Evolutionary conservation across 2,797 vertebrate genomes (phyloP).

Genomic region (Amphiprion clarkii): DNA sequence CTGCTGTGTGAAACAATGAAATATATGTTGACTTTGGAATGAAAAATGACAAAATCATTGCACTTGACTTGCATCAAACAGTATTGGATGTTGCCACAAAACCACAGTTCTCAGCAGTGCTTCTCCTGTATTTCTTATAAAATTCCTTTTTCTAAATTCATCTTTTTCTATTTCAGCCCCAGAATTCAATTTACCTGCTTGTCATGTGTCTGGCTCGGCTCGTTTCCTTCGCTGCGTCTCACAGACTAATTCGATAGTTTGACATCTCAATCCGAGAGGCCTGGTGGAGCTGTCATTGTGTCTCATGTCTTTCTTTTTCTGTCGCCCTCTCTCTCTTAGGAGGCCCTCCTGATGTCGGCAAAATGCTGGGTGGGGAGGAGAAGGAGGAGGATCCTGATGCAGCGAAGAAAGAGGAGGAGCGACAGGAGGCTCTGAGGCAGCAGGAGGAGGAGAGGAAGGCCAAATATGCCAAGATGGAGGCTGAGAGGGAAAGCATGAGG

Average conservation of each 20-base stretch:
- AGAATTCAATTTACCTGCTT: slow-evolving; percentile 12
- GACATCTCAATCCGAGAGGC: slow-evolving; percentile 3
- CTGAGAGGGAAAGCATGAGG: slow-evolving; percentile 94
- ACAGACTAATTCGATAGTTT: slow-evolving; percentile 17
- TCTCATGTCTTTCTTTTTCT: slow-evolving; percentile 17
- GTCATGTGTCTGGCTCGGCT: slow-evolving; percentile 14
- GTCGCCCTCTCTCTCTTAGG: slow-evolving; percentile 77
- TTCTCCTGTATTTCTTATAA: not conserved
- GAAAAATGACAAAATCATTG: not conserved
- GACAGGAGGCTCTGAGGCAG: slow-evolving; percentile 96
- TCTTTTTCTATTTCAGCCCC: not conserved
- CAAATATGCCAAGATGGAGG: slow-evolving; percentile 98
- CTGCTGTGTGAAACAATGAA: too few species aligned
- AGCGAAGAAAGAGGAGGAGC: slow-evolving; percentile 96
- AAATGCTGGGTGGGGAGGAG: slow-evolving; percentile 97
- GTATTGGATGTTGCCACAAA: slow-evolving; percentile 3
- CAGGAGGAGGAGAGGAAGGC: slow-evolving; percentile 97
- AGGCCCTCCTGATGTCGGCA: slow-evolving; percentile 98
- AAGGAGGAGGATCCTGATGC: slow-evolving; percentile 97
- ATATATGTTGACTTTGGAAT: not conserved
- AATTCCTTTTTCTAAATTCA: slow-evolving; percentile 1
- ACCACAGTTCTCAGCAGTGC: not conserved
- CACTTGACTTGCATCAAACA: slow-evolving; percentile 4
- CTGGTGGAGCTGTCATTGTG: slow-evolving; percentile 14
- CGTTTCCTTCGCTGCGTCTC: not conserved